Conservation (phyloP, 2,888 invertebrate species). For the Pilophorus perplexus region DNA sequence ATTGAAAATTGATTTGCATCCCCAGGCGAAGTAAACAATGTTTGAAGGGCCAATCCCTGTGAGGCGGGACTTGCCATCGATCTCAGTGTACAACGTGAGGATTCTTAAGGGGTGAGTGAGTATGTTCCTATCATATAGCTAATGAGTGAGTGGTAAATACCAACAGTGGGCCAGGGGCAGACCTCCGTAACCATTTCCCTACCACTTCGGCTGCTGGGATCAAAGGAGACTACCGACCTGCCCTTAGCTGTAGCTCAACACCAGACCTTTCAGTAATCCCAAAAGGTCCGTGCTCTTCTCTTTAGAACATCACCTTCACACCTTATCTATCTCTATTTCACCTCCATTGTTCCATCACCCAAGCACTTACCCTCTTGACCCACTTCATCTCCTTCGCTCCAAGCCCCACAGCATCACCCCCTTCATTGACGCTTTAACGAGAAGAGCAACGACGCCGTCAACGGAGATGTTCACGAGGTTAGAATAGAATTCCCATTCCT, state of each 20-base stretch:
- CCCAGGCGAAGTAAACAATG: background rate
- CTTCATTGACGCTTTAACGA: no score
- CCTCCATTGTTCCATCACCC: slow-evolving; percentile 10
- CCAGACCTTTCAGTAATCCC: no score
- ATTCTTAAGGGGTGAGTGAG: no score
- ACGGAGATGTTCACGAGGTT: no score
- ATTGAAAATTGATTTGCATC: no score
- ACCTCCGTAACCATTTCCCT: background rate
- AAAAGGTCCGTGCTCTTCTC: no score
- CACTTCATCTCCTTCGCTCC: background rate
- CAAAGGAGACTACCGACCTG: background rate
- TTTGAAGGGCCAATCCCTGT: background rate
- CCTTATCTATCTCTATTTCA: slow-evolving; percentile 13
- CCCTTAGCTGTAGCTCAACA: background rate
- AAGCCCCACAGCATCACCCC: no score
- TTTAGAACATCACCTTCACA: slow-evolving; percentile 20
- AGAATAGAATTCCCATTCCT: no score
- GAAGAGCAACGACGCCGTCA: no score
- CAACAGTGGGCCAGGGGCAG: no score
- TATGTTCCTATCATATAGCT: no score
- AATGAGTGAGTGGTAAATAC: slow-evolving; percentile 13
- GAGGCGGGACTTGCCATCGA: background rate
- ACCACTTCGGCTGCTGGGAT: background rate
- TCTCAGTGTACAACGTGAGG: background rate
- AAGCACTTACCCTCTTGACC: background rate